phyloP scores from a whole-genome alignment of 2,888 invertebrate species.

The Platycheirus albimanus region DNA sequence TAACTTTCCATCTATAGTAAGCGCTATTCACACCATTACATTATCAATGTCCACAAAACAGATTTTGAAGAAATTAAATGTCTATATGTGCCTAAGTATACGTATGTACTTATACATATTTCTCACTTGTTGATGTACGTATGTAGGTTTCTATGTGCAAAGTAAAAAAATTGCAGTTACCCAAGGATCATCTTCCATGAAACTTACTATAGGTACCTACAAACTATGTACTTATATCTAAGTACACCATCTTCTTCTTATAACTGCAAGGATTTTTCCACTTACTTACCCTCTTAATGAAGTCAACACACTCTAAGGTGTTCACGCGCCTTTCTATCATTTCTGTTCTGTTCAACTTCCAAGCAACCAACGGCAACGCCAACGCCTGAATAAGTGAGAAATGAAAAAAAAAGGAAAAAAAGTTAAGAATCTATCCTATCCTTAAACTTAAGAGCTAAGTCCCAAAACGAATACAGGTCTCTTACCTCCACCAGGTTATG shows the following conservation, averaged over 20 bases:
- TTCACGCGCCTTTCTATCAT: constrained; percentile 15
- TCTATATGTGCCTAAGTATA: too few species aligned
- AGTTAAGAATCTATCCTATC: constrained; percentile 47
- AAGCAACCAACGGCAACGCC: too few species aligned
- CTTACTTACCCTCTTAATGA: constrained; percentile 53
- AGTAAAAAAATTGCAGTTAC: neutral
- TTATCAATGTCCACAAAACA: too few species aligned
- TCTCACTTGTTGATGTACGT: neutral
- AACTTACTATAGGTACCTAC: constrained; percentile 15
- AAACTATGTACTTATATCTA: constrained; percentile 22
- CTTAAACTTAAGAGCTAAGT: constrained; percentile 57
- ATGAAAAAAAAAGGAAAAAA: constrained; percentile 11
- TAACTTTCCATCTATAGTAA: too few species aligned
- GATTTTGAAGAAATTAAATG: too few species aligned
- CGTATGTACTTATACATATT: neutral
- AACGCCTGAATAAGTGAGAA: constrained; percentile 1
- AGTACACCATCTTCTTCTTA: constrained; percentile 18
- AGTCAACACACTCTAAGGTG: constrained; percentile 56
- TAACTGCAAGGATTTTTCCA: constrained; percentile 59
- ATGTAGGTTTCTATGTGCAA: neutral
- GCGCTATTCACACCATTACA: too few species aligned
- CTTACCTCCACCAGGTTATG: constrained; percentile 14
- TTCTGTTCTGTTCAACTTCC: neutral
- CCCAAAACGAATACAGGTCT: constrained; percentile 32
- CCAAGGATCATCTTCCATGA: neutral